Conservation (phyloP, 2,888 invertebrate genomes). For the Drosophila anceps region DNA sequence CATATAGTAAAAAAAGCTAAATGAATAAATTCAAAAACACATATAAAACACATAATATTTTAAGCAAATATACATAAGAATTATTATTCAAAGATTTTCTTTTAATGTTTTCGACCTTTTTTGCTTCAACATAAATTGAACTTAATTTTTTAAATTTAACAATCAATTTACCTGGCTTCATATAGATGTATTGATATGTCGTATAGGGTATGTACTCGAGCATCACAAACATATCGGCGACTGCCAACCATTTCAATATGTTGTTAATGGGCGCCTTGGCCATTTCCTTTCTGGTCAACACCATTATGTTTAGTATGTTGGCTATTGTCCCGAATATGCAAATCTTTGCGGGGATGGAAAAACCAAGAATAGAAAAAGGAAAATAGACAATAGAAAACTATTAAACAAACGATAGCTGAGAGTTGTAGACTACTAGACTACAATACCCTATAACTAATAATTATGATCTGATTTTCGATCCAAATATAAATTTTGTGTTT, state of each 20-base stretch:
- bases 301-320: slow-evolving; percentile 94
- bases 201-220: slow-evolving; percentile 93
- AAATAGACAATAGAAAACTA: slow-evolving; percentile 3
- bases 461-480: neutral
- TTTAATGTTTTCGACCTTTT: no score
- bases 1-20: neutral
- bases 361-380: neutral
- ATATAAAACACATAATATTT: no score
- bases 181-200: slow-evolving; percentile 88
- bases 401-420: neutral
- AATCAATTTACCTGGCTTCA: slow-evolving; percentile 87
- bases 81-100: no score
- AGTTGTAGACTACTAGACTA: no score
- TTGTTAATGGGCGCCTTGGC: slow-evolving; percentile 94
- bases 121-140: no score
- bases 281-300: slow-evolving; percentile 93
- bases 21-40: no score
- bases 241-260: slow-evolving; percentile 93
- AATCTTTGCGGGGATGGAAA: slow-evolving; percentile 86
- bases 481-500: no score
- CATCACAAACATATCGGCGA: slow-evolving; percentile 96
- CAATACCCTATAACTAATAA: neutral
- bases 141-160: neutral
- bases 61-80: no score
- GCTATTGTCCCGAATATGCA: slow-evolving; percentile 95